These are phyloP conservation scores for Tapera naevia DNA, from an alignment of 2,797 vertebrate genomes.

Conservation along the genomic window DNA sequence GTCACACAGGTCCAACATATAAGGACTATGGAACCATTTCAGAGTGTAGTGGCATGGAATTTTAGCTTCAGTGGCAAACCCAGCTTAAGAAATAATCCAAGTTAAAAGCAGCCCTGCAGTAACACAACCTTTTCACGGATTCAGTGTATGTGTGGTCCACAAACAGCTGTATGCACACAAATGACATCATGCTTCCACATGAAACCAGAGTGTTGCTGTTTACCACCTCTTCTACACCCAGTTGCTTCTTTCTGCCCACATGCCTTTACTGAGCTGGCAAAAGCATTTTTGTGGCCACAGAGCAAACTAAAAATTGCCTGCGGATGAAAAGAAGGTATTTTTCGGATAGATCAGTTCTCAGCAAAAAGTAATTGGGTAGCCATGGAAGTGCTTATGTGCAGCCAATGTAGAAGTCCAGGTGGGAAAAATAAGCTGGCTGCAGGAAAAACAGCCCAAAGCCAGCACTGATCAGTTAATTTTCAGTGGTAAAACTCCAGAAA, in stretches of 20 bases:
- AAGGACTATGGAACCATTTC: neutral
- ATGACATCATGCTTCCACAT: neutral
- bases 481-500: neutral
- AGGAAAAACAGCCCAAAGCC: neutral
- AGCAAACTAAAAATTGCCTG: neutral
- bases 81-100: neutral
- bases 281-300: neutral
- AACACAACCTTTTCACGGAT: neutral
- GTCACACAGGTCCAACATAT: neutral
- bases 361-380: neutral
- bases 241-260: neutral
- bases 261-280: neutral
- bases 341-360: neutral
- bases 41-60: neutral
- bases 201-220: neutral
- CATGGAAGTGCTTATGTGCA: neutral
- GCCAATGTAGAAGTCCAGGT: neutral
- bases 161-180: conserved; percentile 1
- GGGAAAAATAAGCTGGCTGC: neutral
- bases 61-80: neutral
- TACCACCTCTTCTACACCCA: neutral
- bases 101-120: neutral
- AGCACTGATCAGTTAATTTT: neutral
- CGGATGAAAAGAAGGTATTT: neutral
- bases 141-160: neutral